Percentiles rank a stretch among this genome's conserved stretches.
Conservation (phyloP, 2,888 invertebrate genomes). For the Scaptodrosophila latifasciaeformis region DNA sequence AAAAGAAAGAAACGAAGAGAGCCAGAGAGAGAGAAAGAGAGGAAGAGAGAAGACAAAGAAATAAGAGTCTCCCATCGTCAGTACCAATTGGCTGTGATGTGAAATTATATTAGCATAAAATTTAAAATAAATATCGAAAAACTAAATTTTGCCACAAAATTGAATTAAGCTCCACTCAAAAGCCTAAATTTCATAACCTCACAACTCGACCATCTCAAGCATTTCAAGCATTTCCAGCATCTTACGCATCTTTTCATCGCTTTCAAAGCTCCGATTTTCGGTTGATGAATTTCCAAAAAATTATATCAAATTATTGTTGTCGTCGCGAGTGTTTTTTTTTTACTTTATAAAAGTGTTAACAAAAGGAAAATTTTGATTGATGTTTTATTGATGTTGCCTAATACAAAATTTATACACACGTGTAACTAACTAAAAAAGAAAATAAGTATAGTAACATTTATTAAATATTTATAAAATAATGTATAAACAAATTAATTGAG, state of each 20-base stretch:
- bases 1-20: not conserved
- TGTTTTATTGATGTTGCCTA: slow-evolving; percentile 63
- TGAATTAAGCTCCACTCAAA: too few relatives aligned
- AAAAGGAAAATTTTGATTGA: slow-evolving; percentile 65
- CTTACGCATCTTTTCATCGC: too few relatives aligned
- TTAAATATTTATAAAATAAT: slow-evolving; percentile 22
- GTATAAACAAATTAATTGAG: slow-evolving; percentile 20
- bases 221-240: not conserved
- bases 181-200: not conserved
- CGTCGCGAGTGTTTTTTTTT: too few relatives aligned
- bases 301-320: slow-evolving; percentile 24
- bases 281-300: too few relatives aligned
- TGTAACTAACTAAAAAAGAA: not conserved
- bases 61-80: slow-evolving; percentile 65
- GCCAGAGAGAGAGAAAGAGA: not conserved
- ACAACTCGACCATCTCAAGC: not conserved
- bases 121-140: slow-evolving; percentile 25
- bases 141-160: too few relatives aligned
- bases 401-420: slow-evolving; percentile 44
- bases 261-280: slow-evolving; percentile 3
- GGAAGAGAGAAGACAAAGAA: slow-evolving; percentile 11
- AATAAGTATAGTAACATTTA: slow-evolving; percentile 8
- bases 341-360: slow-evolving; percentile 68
- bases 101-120: slow-evolving; percentile 54
- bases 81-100: slow-evolving; percentile 73